Evolutionary conservation across 2,797 vertebrate species (phyloP), one percentile per base, ranked within the genome.

Genomic region (Hirundo rustica): DNA sequence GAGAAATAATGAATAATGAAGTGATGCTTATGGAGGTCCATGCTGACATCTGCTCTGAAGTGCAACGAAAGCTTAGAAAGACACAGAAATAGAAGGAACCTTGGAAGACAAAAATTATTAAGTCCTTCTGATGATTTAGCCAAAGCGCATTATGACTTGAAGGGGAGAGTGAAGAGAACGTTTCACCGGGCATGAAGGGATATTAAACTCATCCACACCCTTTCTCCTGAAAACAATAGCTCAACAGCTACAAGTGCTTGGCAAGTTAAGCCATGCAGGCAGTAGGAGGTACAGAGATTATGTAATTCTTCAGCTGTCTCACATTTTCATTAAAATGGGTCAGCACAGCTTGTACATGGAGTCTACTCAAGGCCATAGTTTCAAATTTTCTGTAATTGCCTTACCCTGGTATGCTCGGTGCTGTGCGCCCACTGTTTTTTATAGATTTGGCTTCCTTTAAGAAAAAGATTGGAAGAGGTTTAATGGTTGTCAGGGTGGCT

Each of bases 1-100:
- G 92, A 92, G 68, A 86, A 95, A 91, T 97, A 97, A 97, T 95
- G 79, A 95, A 91, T 97, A 97, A 97, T 95, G 79, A 97, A 97
- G 86, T 93, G 85, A 84, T 96, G 88, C 79, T 96, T 85, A 74
- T 68, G 89, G 81, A 96, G 54, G 80, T 96, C 80, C 87, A 73
- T 88, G 88, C 82, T 96, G 86, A 92, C 75, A 79, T 95, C 88
- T 92, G 62, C 76, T 95, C 80, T 85, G 90, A 95, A 96, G 91
- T 88, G 76, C 75, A 93, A 89, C 45, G 93, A 94, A 94, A 95
- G 50, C 85, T 90, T 93, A 94, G 95, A 96, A 94, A 90, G 88
- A 55, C n/a, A 74, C 48, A 68, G 91, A 90, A 91, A 92, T 45
- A 96, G 83, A 85, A 96, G 87, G 60, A 85, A 80, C 30, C 51